Base-by-base conservation (phyloP, 1,140 invertebrate genomes). In the Eriosoma lanigerum region DNA sequence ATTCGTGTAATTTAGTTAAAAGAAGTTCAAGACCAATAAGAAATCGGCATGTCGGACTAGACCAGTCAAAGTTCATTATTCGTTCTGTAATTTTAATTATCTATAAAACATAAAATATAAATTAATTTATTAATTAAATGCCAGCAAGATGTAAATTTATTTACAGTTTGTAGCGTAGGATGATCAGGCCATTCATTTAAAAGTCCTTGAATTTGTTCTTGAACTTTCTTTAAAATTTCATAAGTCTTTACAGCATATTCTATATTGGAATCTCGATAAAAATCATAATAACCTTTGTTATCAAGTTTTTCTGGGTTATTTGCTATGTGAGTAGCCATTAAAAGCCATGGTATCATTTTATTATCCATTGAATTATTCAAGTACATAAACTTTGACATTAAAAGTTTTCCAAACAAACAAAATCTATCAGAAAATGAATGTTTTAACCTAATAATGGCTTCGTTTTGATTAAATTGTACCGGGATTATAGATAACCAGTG, bases 11-110 rank as follows among this genome's bases (percentile, higher is more conserved):
- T 82, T 96, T 94, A 21, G 91, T 90, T 5, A 97, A 86, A 0
- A 99, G 86, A 38, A 98, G 85, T 86, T 99, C 97, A 29, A 98
- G 86, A 10, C 96, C 96, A 0, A 93, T 93, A 0, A 98, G 88
- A 83, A 96, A 96, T 83, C 95, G 90, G 66, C 95, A 93, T 5
- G 98, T 85, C 0, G 97, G 92, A 83, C 92, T 92, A 8, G 90
- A 91, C 0, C 96, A 88, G 0, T 93, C 87, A 84, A 98, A 94
- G 2, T 87, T 87, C n/a, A 92, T 87, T 46, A 98, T 92, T 81
- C 95, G 89, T 1, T 91, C 87, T 3, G 93, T 89, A 13, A 97
- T 90, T 56, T 89, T 86, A 12, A 89, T 88, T 60, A 94, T 91
- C 85, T 91, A 83, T 64, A 87, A 82, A 81, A 32, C 5, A 68